These are phyloP conservation scores for Leptopilina drosophilae DNA, from an alignment of 2,888 invertebrate genomes.

Conservation along the genomic window DNA sequence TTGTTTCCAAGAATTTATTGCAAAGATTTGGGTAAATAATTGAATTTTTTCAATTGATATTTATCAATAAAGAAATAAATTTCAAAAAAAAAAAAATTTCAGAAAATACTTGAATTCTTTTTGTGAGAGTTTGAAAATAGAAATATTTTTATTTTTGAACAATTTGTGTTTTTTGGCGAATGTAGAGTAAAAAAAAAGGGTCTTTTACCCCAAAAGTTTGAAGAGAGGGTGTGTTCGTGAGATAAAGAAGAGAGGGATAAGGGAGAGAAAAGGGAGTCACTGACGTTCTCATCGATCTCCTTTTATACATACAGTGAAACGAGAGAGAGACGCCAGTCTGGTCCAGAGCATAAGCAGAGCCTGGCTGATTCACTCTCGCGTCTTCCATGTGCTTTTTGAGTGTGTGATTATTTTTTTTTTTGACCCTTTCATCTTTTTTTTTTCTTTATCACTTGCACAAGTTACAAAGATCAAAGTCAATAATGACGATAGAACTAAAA, in stretches of 20 bases:
- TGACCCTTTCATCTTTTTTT: slow-evolving; percentile 17
- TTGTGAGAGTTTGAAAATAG: too few relatives aligned
- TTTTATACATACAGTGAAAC: not conserved
- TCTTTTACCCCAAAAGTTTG: not conserved
- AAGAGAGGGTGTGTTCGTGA: slow-evolving; percentile 47
- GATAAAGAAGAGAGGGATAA: slow-evolving; percentile 43
- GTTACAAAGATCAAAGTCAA: not conserved
- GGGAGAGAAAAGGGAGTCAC: slow-evolving; percentile 53
- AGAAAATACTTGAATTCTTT: too few relatives aligned
- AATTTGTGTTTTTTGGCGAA: too few relatives aligned
- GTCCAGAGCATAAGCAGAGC: slow-evolving; percentile 69
- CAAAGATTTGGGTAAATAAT: too few relatives aligned
- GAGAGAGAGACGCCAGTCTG: slow-evolving; percentile 69
- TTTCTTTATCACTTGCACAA: not conserved
- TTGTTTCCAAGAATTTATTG: too few relatives aligned
- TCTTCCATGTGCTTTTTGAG: slow-evolving; percentile 34
- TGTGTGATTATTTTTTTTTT: not conserved
- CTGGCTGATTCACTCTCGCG: slow-evolving; percentile 56
- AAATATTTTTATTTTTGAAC: too few relatives aligned
- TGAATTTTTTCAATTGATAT: too few relatives aligned
- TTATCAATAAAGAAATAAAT: too few relatives aligned
- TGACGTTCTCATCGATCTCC: slow-evolving; percentile 69
- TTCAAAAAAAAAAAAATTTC: too few relatives aligned
- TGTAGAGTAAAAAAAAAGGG: not conserved
- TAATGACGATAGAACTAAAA: slow-evolving; percentile 1